Base-by-base conservation (phyloP, 2,888 invertebrate species). In the Ptilodon capucinus region DNA sequence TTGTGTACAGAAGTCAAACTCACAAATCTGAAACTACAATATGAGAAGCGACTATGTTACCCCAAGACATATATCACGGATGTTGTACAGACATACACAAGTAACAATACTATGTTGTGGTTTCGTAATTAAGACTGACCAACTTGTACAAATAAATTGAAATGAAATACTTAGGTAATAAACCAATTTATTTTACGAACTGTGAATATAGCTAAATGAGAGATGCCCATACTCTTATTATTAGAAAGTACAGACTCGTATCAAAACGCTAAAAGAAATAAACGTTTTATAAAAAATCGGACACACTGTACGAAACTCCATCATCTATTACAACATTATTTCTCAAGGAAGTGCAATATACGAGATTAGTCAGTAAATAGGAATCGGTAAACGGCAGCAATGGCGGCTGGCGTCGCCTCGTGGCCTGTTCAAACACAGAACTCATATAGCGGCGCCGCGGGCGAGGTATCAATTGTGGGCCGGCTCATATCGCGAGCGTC, bases 391-490 rank as follows among this genome's bases (percentile, higher is more conserved):
- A 13, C 18, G 3, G 3, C 13, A 18, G 35, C 35, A 8, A 7
- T 9, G 18, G 35, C 21, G 39, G 21, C 21, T 23, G 23, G 2
- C 18, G 32, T 30, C 39, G 38, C 36, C 17, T 19, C 38, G 9
- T n/a, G 40, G 49, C 48, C 40, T 40, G 42, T 54, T 46, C 56
- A 57, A 60, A 55, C 48, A 60, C 48, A 51, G 48, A 54, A 41
- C 54, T 56, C 59, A 54, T 56, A 56, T 45, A 39, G 34, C 35
- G 32, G 17, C 28, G 51, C 44, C 55, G 36, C 42, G 47, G 61
- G 46, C 48, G 55, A 44, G 54, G 56, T 57, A 57, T 59, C 59
- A 46, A 57, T 54, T 50, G 54, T 52, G 40, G 53, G 55, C 55
- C 59, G 56, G 23, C 51, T 49, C 51, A 53, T 53, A 56, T 48